Evolutionary conservation across 2,888 invertebrate species (phyloP).

Genomic region (Pyralis farinalis): DNA sequence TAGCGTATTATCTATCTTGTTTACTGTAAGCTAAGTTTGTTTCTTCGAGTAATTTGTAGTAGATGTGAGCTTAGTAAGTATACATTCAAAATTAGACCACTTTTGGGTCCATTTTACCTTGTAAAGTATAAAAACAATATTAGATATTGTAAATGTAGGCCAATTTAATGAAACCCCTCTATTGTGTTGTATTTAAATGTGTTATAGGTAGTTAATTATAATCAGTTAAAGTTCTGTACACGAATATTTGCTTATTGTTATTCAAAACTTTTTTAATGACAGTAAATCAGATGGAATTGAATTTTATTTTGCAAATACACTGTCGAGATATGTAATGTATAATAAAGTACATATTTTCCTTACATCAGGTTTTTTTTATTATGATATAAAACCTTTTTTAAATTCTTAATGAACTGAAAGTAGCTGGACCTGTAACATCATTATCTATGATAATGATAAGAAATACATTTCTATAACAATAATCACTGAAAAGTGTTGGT

Average conservation of each 20-base stretch:
- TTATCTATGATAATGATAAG: too few species aligned
- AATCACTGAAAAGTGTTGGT: too few species aligned
- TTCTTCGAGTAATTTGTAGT: too few species aligned
- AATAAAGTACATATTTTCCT: conserved; percentile 36
- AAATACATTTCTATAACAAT: too few species aligned
- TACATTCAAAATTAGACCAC: conserved; percentile 22
- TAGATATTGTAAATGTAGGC: conserved; percentile 19
- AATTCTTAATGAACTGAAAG: too few species aligned
- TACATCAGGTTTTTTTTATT: conserved; percentile 16
- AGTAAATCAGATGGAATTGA: conserved; percentile 31
- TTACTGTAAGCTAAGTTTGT: too few species aligned
- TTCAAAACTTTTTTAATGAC: too few species aligned
- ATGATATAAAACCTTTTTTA: too few species aligned
- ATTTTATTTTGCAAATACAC: conserved; percentile 18
- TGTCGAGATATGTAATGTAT: conserved; percentile 12
- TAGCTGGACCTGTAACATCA: too few species aligned
- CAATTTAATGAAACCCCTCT: background rate
- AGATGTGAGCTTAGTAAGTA: conserved; percentile 25
- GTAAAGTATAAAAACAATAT: conserved; percentile 2
- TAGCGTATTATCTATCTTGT: too few species aligned
- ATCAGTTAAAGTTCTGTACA: too few species aligned
- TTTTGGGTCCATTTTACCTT: conserved; percentile 30
- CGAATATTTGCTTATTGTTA: too few species aligned
- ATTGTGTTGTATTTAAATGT: background rate
- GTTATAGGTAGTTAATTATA: conserved; percentile 2